Base-by-base conservation (phyloP, 1,140 invertebrate genomes). In the Caenorhabditis briggsae region DNA sequence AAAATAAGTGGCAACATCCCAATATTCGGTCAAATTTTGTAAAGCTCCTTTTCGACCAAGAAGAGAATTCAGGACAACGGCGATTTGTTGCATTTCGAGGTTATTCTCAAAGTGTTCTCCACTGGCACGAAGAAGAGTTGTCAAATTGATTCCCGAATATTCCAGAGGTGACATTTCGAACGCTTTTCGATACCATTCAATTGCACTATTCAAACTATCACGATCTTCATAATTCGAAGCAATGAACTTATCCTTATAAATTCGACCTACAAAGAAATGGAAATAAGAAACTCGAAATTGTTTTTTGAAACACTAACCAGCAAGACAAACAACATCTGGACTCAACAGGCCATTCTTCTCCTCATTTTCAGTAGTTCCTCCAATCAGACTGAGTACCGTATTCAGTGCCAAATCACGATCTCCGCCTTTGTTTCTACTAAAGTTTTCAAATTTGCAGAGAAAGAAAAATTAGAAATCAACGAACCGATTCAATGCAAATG, bases 1-100 rank as follows among this genome's bases (percentile, higher is more conserved):
- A 93, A 99, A 99, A 93, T 98, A 99, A 1, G 97, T 99, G 0
- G 98, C 98, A 9, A 99, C 97, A 93, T 98, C 97, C 98, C 98
- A 99, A 92, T 99, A 99, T 91, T 99, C 97, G 90, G 96, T 96
- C 3, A 99, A 93, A 23, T 96, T 96, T 0, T 95, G 95, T 20
- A 99, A 93, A 92, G 96, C 97, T 25, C 98, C 98, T 93, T 99
- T 99, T 91, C 97, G 96, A 0, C 98, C 98, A 92, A 99, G 98
- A 61, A 99, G 94, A 94, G 98, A 98, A 93, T 99, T 99, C 65
- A 99, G 93, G 6, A 97, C 96, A 94, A 98, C 96, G 84, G 96
- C 96, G 95, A 89, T 82, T 89, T 96, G 95, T 91, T 97, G 96
- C 56, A 98, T 93, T 93, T 97, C 96, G 90, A 95, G 95, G 25